Conservation (phyloP, 2,797 vertebrate species). For the Hephaestus fuliginosus region DNA sequence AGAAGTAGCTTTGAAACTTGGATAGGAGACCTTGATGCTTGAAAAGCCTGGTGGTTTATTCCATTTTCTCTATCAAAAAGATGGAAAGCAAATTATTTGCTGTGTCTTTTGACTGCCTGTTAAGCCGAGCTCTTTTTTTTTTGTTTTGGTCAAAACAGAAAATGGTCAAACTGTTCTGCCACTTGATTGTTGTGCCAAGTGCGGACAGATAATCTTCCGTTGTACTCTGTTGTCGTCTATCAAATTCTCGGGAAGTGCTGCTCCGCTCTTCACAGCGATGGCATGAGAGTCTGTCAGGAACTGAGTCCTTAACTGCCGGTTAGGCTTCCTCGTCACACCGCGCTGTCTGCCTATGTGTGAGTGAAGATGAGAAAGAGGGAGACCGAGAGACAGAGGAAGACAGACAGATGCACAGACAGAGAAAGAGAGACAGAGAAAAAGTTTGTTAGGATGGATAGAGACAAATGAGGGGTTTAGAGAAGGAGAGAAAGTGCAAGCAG, state of each 20-base stretch:
- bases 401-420: too few relatives aligned
- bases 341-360: slow-evolving; percentile 7
- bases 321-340: slow-evolving; percentile 24
- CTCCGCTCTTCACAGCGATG: slow-evolving; percentile 42
- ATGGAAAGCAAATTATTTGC: slow-evolving; percentile 16
- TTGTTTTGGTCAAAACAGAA: neutral
- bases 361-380: neutral
- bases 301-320: slow-evolving; percentile 40
- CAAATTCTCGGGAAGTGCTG: slow-evolving; percentile 25
- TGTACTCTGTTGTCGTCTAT: slow-evolving; percentile 37
- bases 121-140: neutral
- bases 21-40: neutral
- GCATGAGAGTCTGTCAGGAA: slow-evolving; percentile 37
- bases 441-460: slow-evolving; percentile 19
- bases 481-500: slow-evolving; percentile 41
- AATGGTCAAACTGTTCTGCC: slow-evolving; percentile 21
- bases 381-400: neutral
- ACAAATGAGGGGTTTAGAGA: slow-evolving; percentile 14
- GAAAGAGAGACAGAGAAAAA: neutral
- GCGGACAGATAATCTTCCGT: slow-evolving; percentile 21
- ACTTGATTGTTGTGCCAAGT: slow-evolving; percentile 24
- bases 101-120: slow-evolving; percentile 27
- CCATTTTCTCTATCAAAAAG: slow-evolving; percentile 13
- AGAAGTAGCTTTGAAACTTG: too few relatives aligned
- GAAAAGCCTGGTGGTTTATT: neutral